Conservation (phyloP, 2,113 vertebrate genomes). For the Chiloscyllium plagiosum region DNA sequence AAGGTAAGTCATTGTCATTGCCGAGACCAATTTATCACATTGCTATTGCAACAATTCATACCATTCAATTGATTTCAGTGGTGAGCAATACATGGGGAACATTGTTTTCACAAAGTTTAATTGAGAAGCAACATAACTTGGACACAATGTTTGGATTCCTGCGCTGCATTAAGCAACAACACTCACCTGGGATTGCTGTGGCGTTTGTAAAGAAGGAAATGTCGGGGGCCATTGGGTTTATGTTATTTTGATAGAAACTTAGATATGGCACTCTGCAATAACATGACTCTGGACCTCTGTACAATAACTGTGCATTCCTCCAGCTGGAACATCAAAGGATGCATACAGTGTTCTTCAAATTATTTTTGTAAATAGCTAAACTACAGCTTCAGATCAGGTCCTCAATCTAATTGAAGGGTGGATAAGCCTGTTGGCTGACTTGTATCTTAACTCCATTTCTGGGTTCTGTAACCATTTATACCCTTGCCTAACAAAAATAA, state of each 20-base stretch:
- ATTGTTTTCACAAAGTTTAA: background rate
- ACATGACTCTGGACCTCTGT: background rate
- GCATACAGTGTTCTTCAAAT: background rate
- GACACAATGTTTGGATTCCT: background rate
- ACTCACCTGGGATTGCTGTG: background rate
- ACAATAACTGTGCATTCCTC: background rate
- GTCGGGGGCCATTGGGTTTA: background rate
- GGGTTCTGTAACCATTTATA: background rate
- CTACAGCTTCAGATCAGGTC: background rate
- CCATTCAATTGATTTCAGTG: background rate
- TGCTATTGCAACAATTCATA: background rate
- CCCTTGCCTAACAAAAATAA: background rate
- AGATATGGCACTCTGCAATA: background rate
- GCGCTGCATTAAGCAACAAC: background rate
- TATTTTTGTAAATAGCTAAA: background rate
- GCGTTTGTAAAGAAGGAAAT: no score
- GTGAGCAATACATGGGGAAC: background rate
- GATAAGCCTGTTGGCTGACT: background rate
- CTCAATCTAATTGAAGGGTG: background rate
- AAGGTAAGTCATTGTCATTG: background rate
- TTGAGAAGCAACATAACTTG: background rate
- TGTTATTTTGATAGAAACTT: background rate
- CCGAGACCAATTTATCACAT: background rate
- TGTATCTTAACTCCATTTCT: background rate
- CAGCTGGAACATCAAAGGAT: background rate